These are phyloP conservation scores for Julus scandinavius DNA, from an alignment of 2,888 invertebrate genomes.

Conservation along the genomic window DNA sequence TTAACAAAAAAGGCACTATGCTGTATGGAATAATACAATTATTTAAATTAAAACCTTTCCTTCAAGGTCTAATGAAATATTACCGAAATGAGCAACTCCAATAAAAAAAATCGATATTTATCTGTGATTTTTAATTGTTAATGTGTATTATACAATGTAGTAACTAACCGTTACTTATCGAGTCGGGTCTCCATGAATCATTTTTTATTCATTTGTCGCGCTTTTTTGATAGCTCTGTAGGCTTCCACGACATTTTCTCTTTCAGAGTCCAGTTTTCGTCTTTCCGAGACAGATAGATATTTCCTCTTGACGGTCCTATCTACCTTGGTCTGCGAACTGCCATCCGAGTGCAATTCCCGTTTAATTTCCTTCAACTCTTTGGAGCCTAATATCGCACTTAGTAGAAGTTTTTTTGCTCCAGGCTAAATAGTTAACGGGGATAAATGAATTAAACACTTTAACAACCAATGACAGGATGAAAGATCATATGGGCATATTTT, in stretches of 20 bases:
- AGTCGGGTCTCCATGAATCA: neutral
- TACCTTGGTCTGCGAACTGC: neutral
- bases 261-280: conserved; percentile 47
- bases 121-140: conserved; percentile 13
- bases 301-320: conserved; percentile 49
- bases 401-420: conserved; percentile 30
- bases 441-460: neutral
- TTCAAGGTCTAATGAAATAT: neutral
- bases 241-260: conserved; percentile 35
- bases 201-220: neutral
- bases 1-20: neutral
- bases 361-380: conserved; percentile 13
- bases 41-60: neutral
- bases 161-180: neutral
- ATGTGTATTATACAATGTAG: neutral
- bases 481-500: no score
- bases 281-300: neutral
- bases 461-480: no score
- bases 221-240: conserved; percentile 41
- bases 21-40: neutral
- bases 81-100: no score
- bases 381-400: neutral
- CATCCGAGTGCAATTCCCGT: neutral
- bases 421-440: conserved; percentile 41
- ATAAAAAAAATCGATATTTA: neutral